Evolutionary conservation across 2,888 invertebrate species (phyloP), one percentile per base, ranked within the genome.

Genomic region (Chrysomela aeneicollis): DNA sequence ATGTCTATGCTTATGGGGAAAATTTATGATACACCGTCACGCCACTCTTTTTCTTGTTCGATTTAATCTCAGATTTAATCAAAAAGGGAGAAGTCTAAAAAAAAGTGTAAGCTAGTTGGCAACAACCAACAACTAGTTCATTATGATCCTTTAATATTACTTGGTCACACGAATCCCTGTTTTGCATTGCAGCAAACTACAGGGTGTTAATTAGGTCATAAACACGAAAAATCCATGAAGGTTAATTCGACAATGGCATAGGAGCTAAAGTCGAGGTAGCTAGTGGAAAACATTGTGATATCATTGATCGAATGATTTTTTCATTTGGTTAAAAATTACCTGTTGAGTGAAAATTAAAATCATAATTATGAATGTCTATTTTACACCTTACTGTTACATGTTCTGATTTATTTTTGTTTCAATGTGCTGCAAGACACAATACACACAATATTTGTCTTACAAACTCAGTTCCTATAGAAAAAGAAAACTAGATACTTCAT

Each of bases 81-180:
- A 63, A 32, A 47, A 57, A 66, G 59, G 57, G 49, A 58, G 63
- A 35, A 52, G 59, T 52, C 50, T 60, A 37, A 21, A 42, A 68
- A 67, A 68, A 68, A 63, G 42, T 57, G 59, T 63, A 63, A 61
- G 61, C 59, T 63, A 68, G 65, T 65, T 68, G 55, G 63, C 59
- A 66, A 66, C 61, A 61, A 61, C 63, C 61, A 61, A 61, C 63
- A 61, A 66, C 63, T 63, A 51, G 61, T 68, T 63, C 59, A 60
- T 64, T 67, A 65, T 46, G 37, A 32, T 49, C 52, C 52, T 60
- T 57, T 61, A 59, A 63, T 62, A 67, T 64, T 64, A 64, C 51
- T 55, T 67, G 19, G 59, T 12, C 42, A 17, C 64, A 64, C 64
- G 67, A 67, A 64, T 54, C 9, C 53, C 42, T 19, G 22, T 54